phyloP scores from a whole-genome alignment of 2,797 vertebrate species.

The Syngnathus acus region DNA sequence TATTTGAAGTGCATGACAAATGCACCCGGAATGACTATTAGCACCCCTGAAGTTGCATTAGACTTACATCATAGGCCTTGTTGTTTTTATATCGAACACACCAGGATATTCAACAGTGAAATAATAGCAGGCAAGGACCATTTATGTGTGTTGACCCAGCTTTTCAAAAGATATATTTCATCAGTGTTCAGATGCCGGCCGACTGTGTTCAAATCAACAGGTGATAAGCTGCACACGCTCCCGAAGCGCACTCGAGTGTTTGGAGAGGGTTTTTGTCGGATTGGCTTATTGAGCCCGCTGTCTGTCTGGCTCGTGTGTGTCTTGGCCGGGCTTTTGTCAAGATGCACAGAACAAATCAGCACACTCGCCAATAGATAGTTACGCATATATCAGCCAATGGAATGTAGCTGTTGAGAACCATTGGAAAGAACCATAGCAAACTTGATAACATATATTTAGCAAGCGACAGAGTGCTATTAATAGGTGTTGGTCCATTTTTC shows the following conservation, averaged over 20 bases:
- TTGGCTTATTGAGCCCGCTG: background rate
- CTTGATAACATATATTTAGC: too few species aligned
- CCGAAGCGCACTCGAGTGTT: background rate
- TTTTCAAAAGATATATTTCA: conserved; percentile 13
- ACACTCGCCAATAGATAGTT: background rate
- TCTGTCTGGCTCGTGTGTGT: background rate
- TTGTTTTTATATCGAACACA: background rate
- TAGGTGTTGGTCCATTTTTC: background rate
- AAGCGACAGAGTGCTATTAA: too few species aligned
- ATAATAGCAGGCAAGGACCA: background rate
- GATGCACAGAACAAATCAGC: background rate
- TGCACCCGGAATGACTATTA: background rate
- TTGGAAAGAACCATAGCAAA: background rate
- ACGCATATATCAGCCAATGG: background rate
- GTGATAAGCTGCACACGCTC: background rate
- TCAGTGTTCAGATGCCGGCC: background rate
- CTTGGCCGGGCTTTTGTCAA: background rate
- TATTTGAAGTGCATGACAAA: background rate
- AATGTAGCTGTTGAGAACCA: background rate
- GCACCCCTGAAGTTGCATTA: background rate
- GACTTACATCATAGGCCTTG: background rate
- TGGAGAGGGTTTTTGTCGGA: background rate
- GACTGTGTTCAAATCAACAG: background rate
- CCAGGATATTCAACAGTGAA: background rate
- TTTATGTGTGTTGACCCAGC: background rate